Evolutionary conservation across 2,888 invertebrate genomes (phyloP).

Genomic region (Orchestes rusci): DNA sequence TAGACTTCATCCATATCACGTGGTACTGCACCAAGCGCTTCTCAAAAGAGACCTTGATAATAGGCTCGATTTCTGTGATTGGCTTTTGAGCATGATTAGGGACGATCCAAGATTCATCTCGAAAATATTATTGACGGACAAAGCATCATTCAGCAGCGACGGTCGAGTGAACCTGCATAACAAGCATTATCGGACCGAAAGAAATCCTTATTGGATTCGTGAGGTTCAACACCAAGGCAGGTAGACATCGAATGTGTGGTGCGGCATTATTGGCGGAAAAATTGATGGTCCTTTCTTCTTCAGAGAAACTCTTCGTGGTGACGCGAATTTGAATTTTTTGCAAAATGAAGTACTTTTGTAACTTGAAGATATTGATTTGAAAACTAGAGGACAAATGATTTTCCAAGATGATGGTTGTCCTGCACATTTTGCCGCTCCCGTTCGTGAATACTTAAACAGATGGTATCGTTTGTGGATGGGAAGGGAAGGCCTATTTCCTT

Average conservation of each 20-base stretch:
- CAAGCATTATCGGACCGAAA: constrained; percentile 28
- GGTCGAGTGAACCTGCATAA: too few relatives aligned
- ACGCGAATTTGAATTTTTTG: constrained; percentile 21
- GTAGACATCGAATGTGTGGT: too few relatives aligned
- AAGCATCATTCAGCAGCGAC: too few relatives aligned
- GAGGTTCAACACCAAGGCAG: too few relatives aligned
- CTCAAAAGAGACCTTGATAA: constrained; percentile 1
- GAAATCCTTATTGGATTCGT: constrained; percentile 29
- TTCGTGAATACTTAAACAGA: too few relatives aligned
- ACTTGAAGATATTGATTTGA: too few relatives aligned
- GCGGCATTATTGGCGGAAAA: constrained; percentile 20
- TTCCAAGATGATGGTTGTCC: too few relatives aligned
- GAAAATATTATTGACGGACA: constrained; percentile 29
- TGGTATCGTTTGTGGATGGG: too few relatives aligned
- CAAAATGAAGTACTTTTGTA: constrained; percentile 15
- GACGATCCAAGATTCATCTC: constrained; percentile 1
- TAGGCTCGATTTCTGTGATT: constrained; percentile 7
- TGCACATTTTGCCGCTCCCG: too few relatives aligned
- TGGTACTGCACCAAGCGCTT: constrained; percentile 9
- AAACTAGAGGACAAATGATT: too few relatives aligned
- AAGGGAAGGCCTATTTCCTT: constrained; percentile 9
- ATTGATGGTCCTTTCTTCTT: constrained; percentile 24
- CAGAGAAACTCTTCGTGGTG: too few relatives aligned
- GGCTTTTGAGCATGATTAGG: constrained; percentile 7
- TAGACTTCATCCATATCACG: too few relatives aligned